phyloP scores from a whole-genome alignment of 2,888 invertebrate genomes.

The Coenonympha arcania region DNA sequence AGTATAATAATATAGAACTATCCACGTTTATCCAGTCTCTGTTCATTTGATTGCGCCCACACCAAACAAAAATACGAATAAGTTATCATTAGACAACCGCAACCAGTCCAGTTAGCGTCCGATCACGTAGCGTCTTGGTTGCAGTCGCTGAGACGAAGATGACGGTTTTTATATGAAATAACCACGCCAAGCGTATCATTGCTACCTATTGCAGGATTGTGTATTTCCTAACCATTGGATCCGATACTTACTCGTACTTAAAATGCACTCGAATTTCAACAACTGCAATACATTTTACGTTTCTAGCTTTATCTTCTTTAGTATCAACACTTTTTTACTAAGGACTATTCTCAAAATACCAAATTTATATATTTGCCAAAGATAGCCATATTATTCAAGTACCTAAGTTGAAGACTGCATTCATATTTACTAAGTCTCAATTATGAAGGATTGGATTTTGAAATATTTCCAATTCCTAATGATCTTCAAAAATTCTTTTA shows the following conservation, averaged over 20 bases:
- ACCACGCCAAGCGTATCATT: constrained; percentile 17
- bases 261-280: too few relatives aligned
- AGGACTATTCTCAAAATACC: too few relatives aligned
- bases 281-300: too few relatives aligned
- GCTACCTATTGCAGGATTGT: constrained; percentile 3
- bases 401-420: not conserved
- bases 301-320: too few relatives aligned
- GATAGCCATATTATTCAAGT: too few relatives aligned
- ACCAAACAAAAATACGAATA: constrained; percentile 34
- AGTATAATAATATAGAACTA: not conserved
- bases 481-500: too few relatives aligned
- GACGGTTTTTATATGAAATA: constrained; percentile 15
- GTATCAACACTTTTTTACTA: too few relatives aligned
- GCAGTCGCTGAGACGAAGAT: too few relatives aligned
- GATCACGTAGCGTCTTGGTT: constrained; percentile 55
- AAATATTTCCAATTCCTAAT: too few relatives aligned
- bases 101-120: constrained; percentile 41
- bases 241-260: not conserved
- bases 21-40: not conserved
- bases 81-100: constrained; percentile 36
- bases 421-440: not conserved
- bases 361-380: too few relatives aligned
- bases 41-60: constrained; percentile 21
- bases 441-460: too few relatives aligned
- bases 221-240: not conserved